Base-by-base conservation (phyloP, 2,113 vertebrate species). In the Nanorana parkeri region DNA sequence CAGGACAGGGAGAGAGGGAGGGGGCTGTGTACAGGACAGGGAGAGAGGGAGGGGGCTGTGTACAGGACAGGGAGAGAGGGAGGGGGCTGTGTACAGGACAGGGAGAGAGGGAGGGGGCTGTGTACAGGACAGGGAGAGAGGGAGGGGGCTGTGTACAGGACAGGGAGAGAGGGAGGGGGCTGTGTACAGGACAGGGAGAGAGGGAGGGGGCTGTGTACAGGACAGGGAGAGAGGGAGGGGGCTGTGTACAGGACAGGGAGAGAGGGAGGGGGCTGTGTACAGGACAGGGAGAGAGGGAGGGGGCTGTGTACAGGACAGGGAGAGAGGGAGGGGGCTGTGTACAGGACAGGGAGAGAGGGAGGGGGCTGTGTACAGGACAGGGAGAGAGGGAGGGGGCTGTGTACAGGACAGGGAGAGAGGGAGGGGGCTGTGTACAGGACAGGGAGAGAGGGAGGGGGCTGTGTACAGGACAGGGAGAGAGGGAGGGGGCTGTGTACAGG, bases 351-450 rank as follows among this genome's bases (percentile, higher is more conserved):
- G 89, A 71, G 78, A 20, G 3, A 1, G 21, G 54, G 72, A 17
- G 8, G 36, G 95, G 95, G 28, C 93, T 96, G 24, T 96, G 95
- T 88, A 97, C 95, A 0, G 95, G 95, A 87, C 95, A 96, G 96
- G 95, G 95, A 88, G 67, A 76, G 13, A 5, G 29, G 60, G 41
- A 10, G 2, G 17, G 11, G 28, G n/a, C 28, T 20, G 74, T 47
- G 5, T n/a, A 63, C 32, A 24, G 55, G 56, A 24, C 32, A 24
- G 73, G 28, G 71, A 41, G 28, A 32, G 58, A 21, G 8, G 7
- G 15, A 54, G 4, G n/a, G n/a, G 23, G 8, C 13, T 3, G 68
- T 3, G 32, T 19, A 47, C 20, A 47, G n/a, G 36, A 10, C 3
- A 47, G 5, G 20, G 29, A 41, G 66, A n/a, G 19, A 19, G 32